Base-by-base conservation (phyloP, 2,113 vertebrate species). In the Sceloporus tristichus region DNA sequence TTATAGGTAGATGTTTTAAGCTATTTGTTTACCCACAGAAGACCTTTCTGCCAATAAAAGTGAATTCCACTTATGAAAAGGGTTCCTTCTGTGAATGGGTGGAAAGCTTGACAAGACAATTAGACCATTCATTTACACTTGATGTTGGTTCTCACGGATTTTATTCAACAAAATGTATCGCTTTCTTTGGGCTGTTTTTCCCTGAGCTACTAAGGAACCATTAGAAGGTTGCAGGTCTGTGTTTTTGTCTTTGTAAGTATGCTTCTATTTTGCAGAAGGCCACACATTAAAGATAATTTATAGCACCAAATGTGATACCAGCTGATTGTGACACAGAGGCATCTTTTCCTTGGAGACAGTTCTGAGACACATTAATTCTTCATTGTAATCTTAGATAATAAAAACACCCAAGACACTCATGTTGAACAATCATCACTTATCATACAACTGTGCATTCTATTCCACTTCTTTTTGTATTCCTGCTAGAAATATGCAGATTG, bases 401-500 rank as follows among this genome's bases (percentile, higher is more conserved):
- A 92, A 77, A 84, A 42, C 76, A 86, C 91, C 88, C 84, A 9
- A 29, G 65, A 38, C 73, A 74, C 89, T 89, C 48, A 80, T 91
- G 2, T 89, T 85, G 89, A 87, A 84, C 79, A 84, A 83, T 70
- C 93, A 94, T 91, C 84, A 85, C 56, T 90, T 85, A 79, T 92
- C 81, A 89, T 91, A 84, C 54, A 91, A 91, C 84, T 74, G 84
- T 94, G 87, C 74, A 73, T 6, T 66, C 75, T 80, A 91, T 95
- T 88, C 87, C 86, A 94, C 66, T 85, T 42, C 56, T 65, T 34
- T 90, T 87, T 91, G 74, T 94, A 92, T 95, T 95, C 90, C 68
- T 70, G 95, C 95, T 93, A 91, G 91, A 82, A 93, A 91, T 89
- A 89, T 11, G 85, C 92, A 95, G 90, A 95, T 84, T 90, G 76